Conservation (phyloP, 2,113 vertebrate genomes). For the Chaenocephalus aceratus region DNA sequence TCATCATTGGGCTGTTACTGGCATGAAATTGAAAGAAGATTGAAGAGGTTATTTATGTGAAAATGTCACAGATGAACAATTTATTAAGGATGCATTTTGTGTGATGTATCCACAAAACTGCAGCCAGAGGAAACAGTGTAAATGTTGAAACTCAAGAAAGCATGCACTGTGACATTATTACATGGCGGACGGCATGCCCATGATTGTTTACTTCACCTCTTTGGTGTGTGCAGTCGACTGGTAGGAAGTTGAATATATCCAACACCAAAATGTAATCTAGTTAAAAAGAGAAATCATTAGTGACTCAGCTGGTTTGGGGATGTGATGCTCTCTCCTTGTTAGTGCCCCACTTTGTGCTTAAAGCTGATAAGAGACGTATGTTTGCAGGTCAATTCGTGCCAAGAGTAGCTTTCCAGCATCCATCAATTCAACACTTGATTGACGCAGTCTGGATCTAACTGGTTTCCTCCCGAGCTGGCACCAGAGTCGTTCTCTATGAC, state of each 20-base stretch:
- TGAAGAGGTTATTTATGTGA: not conserved
- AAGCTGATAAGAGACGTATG: slow-evolving; percentile 43
- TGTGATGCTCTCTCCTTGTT: slow-evolving; percentile 15
- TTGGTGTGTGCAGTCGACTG: slow-evolving; percentile 15
- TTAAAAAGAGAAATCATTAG: slow-evolving; percentile 25
- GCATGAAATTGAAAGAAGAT: not conserved
- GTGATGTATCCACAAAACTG: not conserved
- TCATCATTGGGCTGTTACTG: not conserved
- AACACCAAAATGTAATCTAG: slow-evolving; percentile 23
- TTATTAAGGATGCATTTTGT: not conserved
- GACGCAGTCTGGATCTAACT: slow-evolving; percentile 16
- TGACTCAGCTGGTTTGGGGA: not conserved
- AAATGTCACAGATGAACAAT: not conserved
- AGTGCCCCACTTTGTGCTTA: slow-evolving; percentile 39
- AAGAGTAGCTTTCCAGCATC: not conserved
- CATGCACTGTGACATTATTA: slow-evolving; percentile 1
- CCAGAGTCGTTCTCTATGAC: not conserved
- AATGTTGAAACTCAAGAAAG: slow-evolving; percentile 3
- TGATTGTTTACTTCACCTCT: slow-evolving; percentile 11
- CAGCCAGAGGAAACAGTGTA: not conserved
- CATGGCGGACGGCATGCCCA: not conserved
- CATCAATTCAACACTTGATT: slow-evolving; percentile 15
- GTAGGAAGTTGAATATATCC: not conserved
- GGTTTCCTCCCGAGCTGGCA: slow-evolving; percentile 29
- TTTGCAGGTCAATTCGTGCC: slow-evolving; percentile 26